Conservation (phyloP, 2,113 vertebrate species). For the Noctilio leporinus region DNA sequence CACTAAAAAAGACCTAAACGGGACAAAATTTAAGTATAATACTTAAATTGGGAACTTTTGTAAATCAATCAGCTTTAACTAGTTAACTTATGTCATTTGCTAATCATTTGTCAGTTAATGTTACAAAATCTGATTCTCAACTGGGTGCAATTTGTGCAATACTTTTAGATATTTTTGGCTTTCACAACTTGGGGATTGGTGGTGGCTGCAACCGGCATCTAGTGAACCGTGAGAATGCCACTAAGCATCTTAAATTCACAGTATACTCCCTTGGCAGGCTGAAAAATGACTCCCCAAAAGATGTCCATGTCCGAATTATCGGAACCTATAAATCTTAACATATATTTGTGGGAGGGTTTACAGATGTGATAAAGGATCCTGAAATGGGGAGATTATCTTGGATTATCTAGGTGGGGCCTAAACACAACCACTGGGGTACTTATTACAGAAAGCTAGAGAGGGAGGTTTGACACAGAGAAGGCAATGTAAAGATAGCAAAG, state of each 20-base stretch:
- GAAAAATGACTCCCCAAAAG: background rate
- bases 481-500: background rate
- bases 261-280: background rate
- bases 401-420: background rate
- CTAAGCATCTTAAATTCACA: background rate
- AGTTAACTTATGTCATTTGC: background rate
- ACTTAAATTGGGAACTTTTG: background rate
- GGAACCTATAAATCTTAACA: background rate
- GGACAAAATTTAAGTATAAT: background rate
- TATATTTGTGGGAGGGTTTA: background rate
- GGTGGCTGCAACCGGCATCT: background rate
- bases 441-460: background rate
- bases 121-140: background rate
- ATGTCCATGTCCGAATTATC: background rate
- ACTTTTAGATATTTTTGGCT: background rate
- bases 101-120: background rate
- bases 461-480: background rate
- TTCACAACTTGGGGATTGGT: background rate
- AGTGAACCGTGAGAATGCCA: background rate
- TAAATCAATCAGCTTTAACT: slow-evolving; percentile 6
- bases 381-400: background rate
- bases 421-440: background rate
- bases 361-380: background rate
- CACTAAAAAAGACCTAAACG: background rate
- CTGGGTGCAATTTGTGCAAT: background rate